Evolutionary conservation across 1,140 invertebrate genomes (phyloP).

Genomic region (Microplitis demolitor): DNA sequence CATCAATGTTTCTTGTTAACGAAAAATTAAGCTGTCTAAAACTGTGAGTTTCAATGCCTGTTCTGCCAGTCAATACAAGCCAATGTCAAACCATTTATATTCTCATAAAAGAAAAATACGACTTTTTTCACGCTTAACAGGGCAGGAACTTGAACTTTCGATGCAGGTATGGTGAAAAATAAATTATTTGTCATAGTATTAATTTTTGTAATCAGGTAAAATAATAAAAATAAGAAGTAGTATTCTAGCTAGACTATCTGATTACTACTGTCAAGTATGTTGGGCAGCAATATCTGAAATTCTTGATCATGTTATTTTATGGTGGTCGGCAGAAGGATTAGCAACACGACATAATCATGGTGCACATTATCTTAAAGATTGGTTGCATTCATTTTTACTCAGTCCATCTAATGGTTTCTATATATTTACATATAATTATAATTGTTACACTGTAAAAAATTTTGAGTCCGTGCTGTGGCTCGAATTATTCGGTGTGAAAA

Average conservation of each 20-base stretch:
- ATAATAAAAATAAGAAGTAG: conserved; percentile 54
- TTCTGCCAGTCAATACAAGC: too few relatives aligned
- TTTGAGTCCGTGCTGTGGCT: too few relatives aligned
- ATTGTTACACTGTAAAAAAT: too few relatives aligned
- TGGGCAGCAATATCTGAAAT: conserved; percentile 77
- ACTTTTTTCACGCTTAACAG: too few relatives aligned
- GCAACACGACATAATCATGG: conserved; percentile 62
- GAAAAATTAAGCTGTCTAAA: too few relatives aligned
- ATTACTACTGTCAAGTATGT: conserved; percentile 67
- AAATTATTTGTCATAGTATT: neutral
- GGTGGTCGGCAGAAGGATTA: conserved; percentile 75
- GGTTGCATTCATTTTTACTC: conserved; percentile 64
- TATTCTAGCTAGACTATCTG: conserved; percentile 58
- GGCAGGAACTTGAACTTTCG: too few relatives aligned
- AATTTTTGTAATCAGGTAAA: conserved; percentile 42
- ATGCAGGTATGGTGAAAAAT: too few relatives aligned
- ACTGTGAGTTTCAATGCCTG: too few relatives aligned
- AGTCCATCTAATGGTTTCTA: neutral
- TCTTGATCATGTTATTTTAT: conserved; percentile 78
- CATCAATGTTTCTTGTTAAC: too few relatives aligned
- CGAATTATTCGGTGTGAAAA: too few relatives aligned
- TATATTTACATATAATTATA: neutral
- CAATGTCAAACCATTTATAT: too few relatives aligned
- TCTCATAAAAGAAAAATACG: too few relatives aligned
- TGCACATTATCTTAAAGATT: conserved; percentile 67